phyloP scores from a whole-genome alignment of 2,888 invertebrate species.

The Yponomeuta sedellus region DNA sequence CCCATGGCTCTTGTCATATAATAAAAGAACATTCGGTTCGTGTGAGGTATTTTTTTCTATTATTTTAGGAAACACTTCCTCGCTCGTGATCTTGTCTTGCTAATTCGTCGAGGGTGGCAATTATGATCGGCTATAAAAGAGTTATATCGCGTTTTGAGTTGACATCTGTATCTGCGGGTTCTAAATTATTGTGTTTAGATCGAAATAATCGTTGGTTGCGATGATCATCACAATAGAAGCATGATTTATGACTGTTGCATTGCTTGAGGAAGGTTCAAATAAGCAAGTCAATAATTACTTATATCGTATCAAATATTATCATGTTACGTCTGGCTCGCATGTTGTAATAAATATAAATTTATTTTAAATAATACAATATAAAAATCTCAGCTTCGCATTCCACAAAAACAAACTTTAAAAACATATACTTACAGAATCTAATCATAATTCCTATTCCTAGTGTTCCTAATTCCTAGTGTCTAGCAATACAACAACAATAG shows the following conservation, averaged over 20 bases:
- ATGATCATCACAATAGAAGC: constrained; percentile 15
- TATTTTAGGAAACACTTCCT: constrained; percentile 55
- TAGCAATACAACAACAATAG: too few species aligned
- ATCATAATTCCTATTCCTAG: too few species aligned
- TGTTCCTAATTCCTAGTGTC: too few species aligned
- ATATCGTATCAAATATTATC: neutral
- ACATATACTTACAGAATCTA: too few species aligned
- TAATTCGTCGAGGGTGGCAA: constrained; percentile 37
- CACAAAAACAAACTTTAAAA: too few species aligned
- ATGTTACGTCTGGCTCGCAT: neutral
- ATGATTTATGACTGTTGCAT: constrained; percentile 47
- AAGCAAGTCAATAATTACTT: neutral
- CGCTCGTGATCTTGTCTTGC: constrained; percentile 46
- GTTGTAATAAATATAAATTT: too few species aligned
- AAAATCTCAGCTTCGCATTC: too few species aligned
- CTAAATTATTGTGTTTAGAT: constrained; percentile 3
- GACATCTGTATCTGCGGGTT: constrained; percentile 9
- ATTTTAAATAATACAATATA: too few species aligned
- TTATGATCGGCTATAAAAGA: constrained; percentile 12
- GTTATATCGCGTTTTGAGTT: constrained; percentile 8
- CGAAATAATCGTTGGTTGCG: neutral
- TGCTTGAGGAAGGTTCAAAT: neutral
- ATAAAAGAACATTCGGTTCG: constrained; percentile 67
- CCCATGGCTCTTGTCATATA: constrained; percentile 65
- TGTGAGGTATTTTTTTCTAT: constrained; percentile 72